Conservation (phyloP, 2,888 invertebrate species). For the Nomada ferruginata region DNA sequence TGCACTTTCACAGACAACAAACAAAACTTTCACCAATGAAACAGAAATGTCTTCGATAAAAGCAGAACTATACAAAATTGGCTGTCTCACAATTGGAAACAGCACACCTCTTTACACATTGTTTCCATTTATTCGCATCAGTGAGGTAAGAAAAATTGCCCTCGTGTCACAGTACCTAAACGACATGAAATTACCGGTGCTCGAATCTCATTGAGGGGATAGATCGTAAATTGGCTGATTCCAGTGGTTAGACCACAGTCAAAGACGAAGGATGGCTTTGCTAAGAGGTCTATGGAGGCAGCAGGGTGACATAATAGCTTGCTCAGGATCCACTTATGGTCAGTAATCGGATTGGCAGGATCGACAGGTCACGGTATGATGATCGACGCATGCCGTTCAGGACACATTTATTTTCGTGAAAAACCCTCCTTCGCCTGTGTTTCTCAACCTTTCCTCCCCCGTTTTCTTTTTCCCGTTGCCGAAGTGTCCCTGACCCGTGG, state of each 20-base stretch:
- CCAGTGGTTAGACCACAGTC: slow-evolving; percentile 42
- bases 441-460: not conserved
- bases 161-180: slow-evolving; percentile 13
- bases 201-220: slow-evolving; percentile 48
- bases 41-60: no score
- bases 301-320: slow-evolving; percentile 64
- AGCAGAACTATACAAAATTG: not conserved
- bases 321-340: slow-evolving; percentile 66
- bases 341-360: slow-evolving; percentile 64
- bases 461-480: not conserved
- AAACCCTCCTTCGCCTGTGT: not conserved
- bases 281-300: slow-evolving; percentile 48
- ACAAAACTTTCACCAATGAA: not conserved
- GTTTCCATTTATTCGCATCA: not conserved
- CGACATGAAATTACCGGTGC: slow-evolving; percentile 33
- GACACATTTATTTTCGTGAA: slow-evolving; percentile 15
- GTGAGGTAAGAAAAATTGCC: not conserved
- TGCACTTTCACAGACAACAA: not conserved
- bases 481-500: no score
- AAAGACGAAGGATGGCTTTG: slow-evolving; percentile 55
- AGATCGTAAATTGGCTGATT: slow-evolving; percentile 42
- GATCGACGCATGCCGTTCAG: slow-evolving; percentile 30
- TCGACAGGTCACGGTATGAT: slow-evolving; percentile 25
- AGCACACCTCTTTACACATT: no score
- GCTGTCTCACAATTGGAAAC: not conserved